A percentile compares a stretch with the other conserved stretches of the same genome.
These are phyloP conservation scores for Scaptomyza cyrtandrae DNA, from an alignment of 2,888 invertebrate species.

Conservation along the genomic window DNA sequence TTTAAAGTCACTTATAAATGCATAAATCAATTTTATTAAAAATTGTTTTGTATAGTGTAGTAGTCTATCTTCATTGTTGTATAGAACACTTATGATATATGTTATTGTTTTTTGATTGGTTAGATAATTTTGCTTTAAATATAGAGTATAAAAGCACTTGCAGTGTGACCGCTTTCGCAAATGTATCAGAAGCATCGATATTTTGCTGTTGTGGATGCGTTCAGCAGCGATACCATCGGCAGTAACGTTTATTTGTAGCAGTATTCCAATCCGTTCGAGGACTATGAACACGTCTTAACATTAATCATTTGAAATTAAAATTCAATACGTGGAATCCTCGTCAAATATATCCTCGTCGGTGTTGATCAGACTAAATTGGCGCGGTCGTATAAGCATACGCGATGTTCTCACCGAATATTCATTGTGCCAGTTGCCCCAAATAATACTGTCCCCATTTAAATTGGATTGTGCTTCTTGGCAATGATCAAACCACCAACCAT, in stretches of 20 bases:
- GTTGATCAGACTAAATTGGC: constrained; percentile 17
- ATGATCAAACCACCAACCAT: constrained; percentile 87
- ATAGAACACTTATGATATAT: not conserved
- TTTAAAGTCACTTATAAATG: not conserved
- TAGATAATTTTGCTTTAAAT: not conserved
- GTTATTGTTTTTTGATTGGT: not conserved
- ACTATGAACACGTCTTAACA: constrained; percentile 11
- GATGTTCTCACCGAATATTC: constrained; percentile 86
- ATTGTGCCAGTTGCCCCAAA: constrained; percentile 86
- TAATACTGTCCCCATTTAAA: constrained; percentile 84
- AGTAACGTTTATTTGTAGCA: constrained; percentile 60
- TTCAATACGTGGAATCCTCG: constrained; percentile 18
- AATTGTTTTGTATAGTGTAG: not conserved
- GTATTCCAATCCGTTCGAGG: constrained; percentile 38
- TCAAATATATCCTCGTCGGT: constrained; percentile 28
- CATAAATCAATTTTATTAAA: no score
- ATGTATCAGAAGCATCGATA: constrained; percentile 24
- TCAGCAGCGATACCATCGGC: constrained; percentile 43
- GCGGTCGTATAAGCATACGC: constrained; percentile 85
- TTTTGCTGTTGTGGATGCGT: constrained; percentile 25
- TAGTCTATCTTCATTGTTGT: not conserved
- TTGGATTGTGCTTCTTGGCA: constrained; percentile 76
- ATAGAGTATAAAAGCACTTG: not conserved
- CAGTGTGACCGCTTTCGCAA: constrained; percentile 17
- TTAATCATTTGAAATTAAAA: constrained; percentile 17